Evolutionary conservation across 2,888 invertebrate genomes (phyloP).

Genomic region (Cyaniris semiargus): DNA sequence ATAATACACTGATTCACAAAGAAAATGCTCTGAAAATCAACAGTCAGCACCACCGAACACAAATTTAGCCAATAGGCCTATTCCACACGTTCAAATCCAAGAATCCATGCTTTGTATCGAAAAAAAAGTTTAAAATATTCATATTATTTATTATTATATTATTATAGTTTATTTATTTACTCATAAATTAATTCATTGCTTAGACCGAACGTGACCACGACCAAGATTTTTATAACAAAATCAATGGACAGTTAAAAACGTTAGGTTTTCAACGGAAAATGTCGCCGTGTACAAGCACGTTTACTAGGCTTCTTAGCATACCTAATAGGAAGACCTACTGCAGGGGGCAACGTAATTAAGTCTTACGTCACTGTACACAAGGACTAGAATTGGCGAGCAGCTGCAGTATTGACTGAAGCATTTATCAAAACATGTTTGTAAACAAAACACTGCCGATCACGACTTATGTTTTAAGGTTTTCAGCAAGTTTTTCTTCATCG

Average conservation of each 20-base stretch:
- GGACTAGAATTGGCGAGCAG: constrained; percentile 17
- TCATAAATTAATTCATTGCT: neutral
- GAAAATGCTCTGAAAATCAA: no score
- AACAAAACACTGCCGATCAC: constrained; percentile 23
- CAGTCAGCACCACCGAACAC: no score
- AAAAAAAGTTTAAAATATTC: neutral
- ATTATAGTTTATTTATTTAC: neutral
- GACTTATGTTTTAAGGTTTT: neutral
- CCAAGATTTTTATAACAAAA: neutral
- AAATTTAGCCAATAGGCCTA: neutral
- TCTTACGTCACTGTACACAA: constrained; percentile 14
- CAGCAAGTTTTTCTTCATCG: neutral
- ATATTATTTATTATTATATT: neutral
- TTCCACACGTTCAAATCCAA: neutral
- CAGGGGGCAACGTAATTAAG: constrained; percentile 7
- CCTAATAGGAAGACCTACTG: constrained; percentile 25
- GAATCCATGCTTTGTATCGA: neutral
- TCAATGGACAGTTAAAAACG: neutral
- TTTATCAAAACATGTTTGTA: constrained; percentile 29
- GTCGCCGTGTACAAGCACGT: neutral
- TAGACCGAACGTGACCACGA: neutral
- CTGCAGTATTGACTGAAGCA: constrained; percentile 2
- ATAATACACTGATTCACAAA: neutral
- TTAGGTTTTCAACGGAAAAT: neutral
- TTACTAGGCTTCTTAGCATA: constrained; percentile 29